Base-by-base conservation (phyloP, 2,797 vertebrate species). In the Acipenser transmontanus region DNA sequence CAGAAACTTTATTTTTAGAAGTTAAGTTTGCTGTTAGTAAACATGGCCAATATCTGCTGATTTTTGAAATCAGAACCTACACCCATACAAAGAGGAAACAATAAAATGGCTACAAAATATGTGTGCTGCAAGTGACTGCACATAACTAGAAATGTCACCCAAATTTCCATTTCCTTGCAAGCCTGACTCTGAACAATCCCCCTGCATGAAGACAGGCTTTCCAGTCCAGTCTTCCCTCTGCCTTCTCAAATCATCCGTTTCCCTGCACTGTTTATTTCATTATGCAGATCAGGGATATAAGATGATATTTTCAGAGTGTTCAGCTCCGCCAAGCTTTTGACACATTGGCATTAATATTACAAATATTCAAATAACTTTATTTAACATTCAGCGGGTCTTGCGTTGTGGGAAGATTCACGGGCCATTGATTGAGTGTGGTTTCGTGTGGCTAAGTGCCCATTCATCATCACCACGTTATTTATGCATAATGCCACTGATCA, bases 281-380 rank as follows among this genome's bases (percentile, higher is more conserved):
- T 74, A 69, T 64, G 61, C 70, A 61, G 10, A 61, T 65, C 56
- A 50, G 9, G 9, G 66, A 54, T 69, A 52, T 59, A 64, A 54
- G 47, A 61, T 61, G 60, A 61, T 78, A 80, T 82, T 79, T 73
- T 34, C 67, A 66, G 71, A 66, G 71, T 5, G 81, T 84, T 83
- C 74, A 49, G 80, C 86, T 80, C 78, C 80, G 73, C 72, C 48
- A 57, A 80, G 78, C 76, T 84, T 82, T 80, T 82, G 85, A 86
- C 86, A 82, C 56, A 49, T 73, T 66, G 76, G 75, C 76, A 87
- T 90, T 88, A 89, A 87, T 86, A 85, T 86, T 85, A 86, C 84
- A 89, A 84, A 89, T 88, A 87, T 88, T 89, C 84, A 88, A 89
- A 89, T 89, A 88, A 87, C 85, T 88, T 89, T 87, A 87, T 89